Conservation (phyloP, 2,113 vertebrate species). For the Onychostruthus taczanowskii region DNA sequence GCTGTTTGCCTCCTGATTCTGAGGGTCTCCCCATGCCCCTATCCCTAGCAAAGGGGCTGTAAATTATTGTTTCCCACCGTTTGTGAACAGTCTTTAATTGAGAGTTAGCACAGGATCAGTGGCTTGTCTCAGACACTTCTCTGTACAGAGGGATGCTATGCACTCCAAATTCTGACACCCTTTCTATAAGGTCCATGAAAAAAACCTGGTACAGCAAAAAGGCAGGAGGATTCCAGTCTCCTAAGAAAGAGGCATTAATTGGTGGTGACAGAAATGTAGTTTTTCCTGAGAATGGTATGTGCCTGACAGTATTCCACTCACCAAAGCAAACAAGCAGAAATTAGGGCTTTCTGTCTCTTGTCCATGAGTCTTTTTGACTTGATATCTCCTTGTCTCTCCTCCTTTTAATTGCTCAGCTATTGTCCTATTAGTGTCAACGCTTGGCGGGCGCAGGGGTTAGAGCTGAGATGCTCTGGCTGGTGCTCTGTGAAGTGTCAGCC, state of each 20-base stretch:
- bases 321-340: constrained; percentile 48
- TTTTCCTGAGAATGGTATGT: constrained; percentile 34
- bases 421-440: constrained; percentile 28
- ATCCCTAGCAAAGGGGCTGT: background rate
- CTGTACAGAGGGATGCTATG: background rate
- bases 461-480: constrained; percentile 41
- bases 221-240: background rate
- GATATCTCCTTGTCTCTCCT: constrained; percentile 24
- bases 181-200: background rate
- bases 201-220: background rate
- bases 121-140: background rate
- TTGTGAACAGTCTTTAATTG: background rate
- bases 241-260: constrained; percentile 23
- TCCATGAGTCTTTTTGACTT: constrained; percentile 49
- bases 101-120: background rate
- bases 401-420: constrained; percentile 54
- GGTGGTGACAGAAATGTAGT: background rate
- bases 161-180: background rate
- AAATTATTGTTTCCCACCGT: background rate
- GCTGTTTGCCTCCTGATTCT: background rate
- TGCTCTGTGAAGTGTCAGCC: background rate
- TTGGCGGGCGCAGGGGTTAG: background rate
- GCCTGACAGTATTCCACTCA: constrained; percentile 37
- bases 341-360: constrained; percentile 43
- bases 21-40: background rate